Percentiles rank a stretch among this genome's conserved stretches.
Conservation (phyloP, 2,113 vertebrate genomes). For the Chiloscyllium plagiosum region DNA sequence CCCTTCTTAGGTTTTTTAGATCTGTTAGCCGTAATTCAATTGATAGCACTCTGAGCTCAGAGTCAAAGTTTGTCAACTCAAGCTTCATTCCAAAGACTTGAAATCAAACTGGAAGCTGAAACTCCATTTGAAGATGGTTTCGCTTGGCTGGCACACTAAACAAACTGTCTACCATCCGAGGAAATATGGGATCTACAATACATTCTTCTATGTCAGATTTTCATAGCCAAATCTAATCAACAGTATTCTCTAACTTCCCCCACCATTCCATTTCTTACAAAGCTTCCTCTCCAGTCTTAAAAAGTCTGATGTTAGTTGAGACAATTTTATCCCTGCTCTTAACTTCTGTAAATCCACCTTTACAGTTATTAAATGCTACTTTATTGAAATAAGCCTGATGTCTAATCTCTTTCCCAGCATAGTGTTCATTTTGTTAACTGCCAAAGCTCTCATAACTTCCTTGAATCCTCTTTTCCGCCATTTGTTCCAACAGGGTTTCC, state of each 20-base stretch:
- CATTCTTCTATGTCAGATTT: too few species aligned
- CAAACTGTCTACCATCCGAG: background rate
- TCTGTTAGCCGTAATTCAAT: background rate
- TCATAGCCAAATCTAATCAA: too few species aligned
- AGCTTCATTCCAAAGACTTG: background rate
- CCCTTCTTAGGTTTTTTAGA: background rate
- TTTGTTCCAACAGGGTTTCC: background rate
- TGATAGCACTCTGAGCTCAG: background rate
- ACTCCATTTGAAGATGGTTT: background rate
- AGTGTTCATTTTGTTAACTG: background rate
- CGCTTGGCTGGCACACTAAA: background rate
- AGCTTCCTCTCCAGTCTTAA: background rate
- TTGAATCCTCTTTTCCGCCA: slow-evolving; percentile 23
- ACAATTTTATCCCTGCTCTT: background rate
- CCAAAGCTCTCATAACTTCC: background rate
- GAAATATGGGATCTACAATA: too few species aligned
- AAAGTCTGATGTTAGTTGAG: background rate
- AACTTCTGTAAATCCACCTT: slow-evolving; percentile 11
- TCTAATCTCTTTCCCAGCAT: background rate
- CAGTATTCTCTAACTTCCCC: too few species aligned
- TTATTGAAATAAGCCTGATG: slow-evolving; percentile 4
- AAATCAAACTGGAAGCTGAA: background rate
- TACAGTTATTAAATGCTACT: background rate
- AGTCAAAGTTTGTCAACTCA: background rate
- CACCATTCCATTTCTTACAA: background rate